Evolutionary conservation across 2,888 invertebrate genomes (phyloP).

Genomic region (Rotaria magnacalcarata): DNA sequence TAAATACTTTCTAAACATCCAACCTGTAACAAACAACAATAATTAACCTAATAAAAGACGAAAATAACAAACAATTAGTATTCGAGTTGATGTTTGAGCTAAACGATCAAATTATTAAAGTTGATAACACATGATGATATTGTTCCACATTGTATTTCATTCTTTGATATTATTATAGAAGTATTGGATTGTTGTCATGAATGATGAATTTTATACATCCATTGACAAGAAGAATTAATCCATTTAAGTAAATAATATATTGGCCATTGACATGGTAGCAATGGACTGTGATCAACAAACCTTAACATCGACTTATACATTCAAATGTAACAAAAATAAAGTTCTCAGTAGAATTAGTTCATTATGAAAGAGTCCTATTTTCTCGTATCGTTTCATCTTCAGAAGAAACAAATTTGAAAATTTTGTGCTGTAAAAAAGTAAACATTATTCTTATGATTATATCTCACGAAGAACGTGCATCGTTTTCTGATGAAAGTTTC

Average conservation of each 20-base stretch:
- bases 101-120: background rate
- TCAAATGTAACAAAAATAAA: no score
- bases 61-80: background rate
- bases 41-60: no score
- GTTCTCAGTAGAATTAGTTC: no score
- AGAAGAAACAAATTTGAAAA: no score
- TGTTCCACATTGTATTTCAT: background rate
- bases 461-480: no score
- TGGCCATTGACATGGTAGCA: slow-evolving; percentile 18
- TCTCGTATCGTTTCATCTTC: no score
- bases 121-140: slow-evolving; percentile 12
- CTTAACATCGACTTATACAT: background rate
- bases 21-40: background rate
- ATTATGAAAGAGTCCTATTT: no score
- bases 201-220: background rate
- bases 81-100: slow-evolving; percentile 24
- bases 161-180: background rate
- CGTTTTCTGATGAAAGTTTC: no score
- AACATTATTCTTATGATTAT: no score
- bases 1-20: slow-evolving; percentile 12
- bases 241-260: slow-evolving; percentile 6
- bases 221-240: slow-evolving; percentile 9
- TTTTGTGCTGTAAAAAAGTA: no score
- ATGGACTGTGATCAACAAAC: slow-evolving; percentile 15
- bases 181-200: background rate